A percentile compares a stretch with the other conserved stretches of the same genome.
These are phyloP conservation scores for Rotaria socialis DNA, from an alignment of 2,888 invertebrate species.

Conservation along the genomic window DNA sequence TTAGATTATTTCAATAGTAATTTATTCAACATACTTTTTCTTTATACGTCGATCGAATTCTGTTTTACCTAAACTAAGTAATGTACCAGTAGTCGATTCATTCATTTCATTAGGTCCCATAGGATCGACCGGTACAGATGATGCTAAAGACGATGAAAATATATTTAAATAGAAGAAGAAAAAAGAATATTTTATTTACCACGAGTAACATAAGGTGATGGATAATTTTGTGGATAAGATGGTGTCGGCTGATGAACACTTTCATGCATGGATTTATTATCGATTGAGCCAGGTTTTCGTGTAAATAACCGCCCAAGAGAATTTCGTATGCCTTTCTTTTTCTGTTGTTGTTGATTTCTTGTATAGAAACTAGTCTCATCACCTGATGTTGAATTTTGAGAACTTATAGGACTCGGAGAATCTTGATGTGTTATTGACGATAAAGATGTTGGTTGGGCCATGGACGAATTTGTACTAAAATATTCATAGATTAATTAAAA, in stretches of 20 bases:
- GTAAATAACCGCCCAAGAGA: slow-evolving; percentile 93
- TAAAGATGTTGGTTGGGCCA: background rate
- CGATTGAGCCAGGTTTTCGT: slow-evolving; percentile 75
- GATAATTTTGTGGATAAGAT: background rate
- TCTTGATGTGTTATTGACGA: slow-evolving; percentile 48
- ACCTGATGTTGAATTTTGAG: slow-evolving; percentile 70
- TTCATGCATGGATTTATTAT: background rate
- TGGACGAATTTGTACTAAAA: background rate
- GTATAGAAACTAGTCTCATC: slow-evolving; percentile 83
- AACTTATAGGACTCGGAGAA: slow-evolving; percentile 57
- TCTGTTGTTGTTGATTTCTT: slow-evolving; percentile 55
- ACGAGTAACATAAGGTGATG: background rate
- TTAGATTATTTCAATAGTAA: no score
- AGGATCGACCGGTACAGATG: no score
- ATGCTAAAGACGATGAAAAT: no score
- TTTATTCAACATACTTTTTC: slow-evolving; percentile 68
- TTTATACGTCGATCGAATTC: slow-evolving; percentile 79
- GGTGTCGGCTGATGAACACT: background rate
- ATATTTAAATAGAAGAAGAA: no score
- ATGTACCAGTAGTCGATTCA: slow-evolving; percentile 42
- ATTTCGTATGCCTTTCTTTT: slow-evolving; percentile 91
- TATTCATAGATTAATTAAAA: no score
- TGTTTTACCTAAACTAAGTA: slow-evolving; percentile 45
- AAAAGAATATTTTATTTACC: background rate
- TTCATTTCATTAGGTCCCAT: background rate